These are phyloP conservation scores for Esperia sulphurella DNA, from an alignment of 2,888 invertebrate species.

Conservation along the genomic window DNA sequence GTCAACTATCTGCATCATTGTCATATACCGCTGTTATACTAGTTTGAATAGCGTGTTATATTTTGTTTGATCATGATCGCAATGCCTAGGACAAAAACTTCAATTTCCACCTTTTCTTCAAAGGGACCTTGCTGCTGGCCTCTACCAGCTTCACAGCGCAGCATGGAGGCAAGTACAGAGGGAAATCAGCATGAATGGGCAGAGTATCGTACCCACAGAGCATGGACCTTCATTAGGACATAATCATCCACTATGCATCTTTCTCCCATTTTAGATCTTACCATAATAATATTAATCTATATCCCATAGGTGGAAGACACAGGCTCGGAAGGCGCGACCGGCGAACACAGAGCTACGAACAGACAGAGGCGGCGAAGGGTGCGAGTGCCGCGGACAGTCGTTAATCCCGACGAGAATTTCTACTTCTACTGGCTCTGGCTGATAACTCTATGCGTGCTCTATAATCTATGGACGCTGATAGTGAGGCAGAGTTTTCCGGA, in stretches of 20 bases:
- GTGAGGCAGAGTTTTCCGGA: conserved; percentile 97
- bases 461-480: conserved; percentile 97
- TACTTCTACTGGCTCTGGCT: conserved; percentile 97
- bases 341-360: conserved; percentile 74
- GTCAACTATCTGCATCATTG: too few species aligned
- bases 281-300: neutral
- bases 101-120: neutral
- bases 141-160: too few species aligned
- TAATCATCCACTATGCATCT: too few species aligned
- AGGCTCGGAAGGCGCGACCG: conserved; percentile 82
- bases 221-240: too few species aligned
- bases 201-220: too few species aligned
- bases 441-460: conserved; percentile 92
- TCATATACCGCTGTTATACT: too few species aligned
- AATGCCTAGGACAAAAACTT: too few species aligned
- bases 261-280: too few species aligned
- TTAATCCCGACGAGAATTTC: conserved; percentile 97
- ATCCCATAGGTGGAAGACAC: conserved; percentile 80
- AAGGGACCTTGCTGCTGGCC: neutral
- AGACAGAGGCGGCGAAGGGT: conserved; percentile 83
- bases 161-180: too few species aligned
- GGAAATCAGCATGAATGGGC: too few species aligned
- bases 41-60: too few species aligned
- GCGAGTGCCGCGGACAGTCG: conserved; percentile 88
- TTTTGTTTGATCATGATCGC: too few species aligned